phyloP scores from a whole-genome alignment of 2,113 vertebrate species.

The Kobus ellipsiprymnus region DNA sequence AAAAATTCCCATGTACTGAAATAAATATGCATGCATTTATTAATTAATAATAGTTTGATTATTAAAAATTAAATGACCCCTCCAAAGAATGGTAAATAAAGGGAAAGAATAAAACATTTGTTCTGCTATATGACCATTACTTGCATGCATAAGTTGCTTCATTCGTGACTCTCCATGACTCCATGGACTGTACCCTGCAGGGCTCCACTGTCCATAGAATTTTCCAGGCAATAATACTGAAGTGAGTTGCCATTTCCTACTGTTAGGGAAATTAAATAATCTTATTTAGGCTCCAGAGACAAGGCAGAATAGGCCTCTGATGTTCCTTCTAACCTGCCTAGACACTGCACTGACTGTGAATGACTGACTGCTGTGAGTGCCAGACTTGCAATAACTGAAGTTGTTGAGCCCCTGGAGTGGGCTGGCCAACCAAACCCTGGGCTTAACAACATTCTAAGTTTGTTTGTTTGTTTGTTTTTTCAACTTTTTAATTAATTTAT shows the following conservation, averaged over 20 bases:
- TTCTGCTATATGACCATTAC: background rate
- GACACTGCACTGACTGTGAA: background rate
- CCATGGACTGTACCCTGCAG: background rate
- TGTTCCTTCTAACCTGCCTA: background rate
- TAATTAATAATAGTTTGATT: background rate
- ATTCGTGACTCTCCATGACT: background rate
- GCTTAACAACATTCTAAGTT: background rate
- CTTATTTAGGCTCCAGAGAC: background rate
- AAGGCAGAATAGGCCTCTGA: background rate
- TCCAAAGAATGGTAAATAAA: background rate
- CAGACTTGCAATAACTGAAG: background rate
- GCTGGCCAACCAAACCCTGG: background rate
- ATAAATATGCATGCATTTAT: background rate
- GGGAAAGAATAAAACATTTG: background rate
- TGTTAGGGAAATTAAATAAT: background rate
- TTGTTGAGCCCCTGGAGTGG: background rate
- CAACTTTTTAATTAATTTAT: background rate
- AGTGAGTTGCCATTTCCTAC: background rate
- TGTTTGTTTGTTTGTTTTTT: no score
- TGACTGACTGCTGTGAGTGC: background rate
- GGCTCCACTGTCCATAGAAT: background rate
- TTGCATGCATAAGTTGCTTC: background rate
- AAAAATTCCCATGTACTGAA: background rate
- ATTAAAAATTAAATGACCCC: background rate
- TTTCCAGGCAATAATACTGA: background rate